phyloP scores from a whole-genome alignment of 1,140 invertebrate genomes.

The Leptoteleia sp. region DNA sequence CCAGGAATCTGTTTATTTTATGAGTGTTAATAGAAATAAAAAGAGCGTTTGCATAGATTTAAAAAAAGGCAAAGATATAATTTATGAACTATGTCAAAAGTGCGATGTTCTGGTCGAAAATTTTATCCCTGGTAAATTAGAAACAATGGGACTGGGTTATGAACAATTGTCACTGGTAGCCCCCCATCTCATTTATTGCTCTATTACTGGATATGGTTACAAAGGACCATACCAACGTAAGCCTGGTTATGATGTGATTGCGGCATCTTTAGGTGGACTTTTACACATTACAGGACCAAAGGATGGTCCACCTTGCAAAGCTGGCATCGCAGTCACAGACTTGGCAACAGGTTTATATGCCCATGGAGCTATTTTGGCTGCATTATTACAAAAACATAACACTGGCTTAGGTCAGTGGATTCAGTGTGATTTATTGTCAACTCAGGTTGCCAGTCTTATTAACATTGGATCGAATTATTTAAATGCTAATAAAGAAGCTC shows the following conservation, averaged over 20 bases:
- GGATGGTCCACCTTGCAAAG: slow-evolving; percentile 90
- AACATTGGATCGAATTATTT: slow-evolving; percentile 96
- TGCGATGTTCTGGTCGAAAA: slow-evolving; percentile 97
- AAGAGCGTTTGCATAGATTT: slow-evolving; percentile 95
- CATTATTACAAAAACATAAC: slow-evolving; percentile 88
- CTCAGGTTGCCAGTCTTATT: slow-evolving; percentile 93
- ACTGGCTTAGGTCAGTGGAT: slow-evolving; percentile 95
- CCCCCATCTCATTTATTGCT: slow-evolving; percentile 95
- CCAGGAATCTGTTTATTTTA: slow-evolving; percentile 90
- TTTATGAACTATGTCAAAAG: slow-evolving; percentile 87
- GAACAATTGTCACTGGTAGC: slow-evolving; percentile 86
- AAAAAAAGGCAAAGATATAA: slow-evolving; percentile 87
- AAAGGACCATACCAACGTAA: slow-evolving; percentile 91
- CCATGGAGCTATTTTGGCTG: slow-evolving; percentile 97
- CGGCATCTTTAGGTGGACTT: slow-evolving; percentile 94
- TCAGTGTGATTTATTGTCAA: slow-evolving; percentile 95
- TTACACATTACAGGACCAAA: slow-evolving; percentile 93
- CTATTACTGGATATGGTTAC: slow-evolving; percentile 95
- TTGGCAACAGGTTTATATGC: slow-evolving; percentile 96
- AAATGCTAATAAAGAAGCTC: slow-evolving; percentile 90
- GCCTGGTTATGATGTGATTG: slow-evolving; percentile 98
- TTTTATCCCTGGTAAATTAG: slow-evolving; percentile 94
- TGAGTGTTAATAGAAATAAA: slow-evolving; percentile 96
- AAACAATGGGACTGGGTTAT: slow-evolving; percentile 90
- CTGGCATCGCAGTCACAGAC: slow-evolving; percentile 96